Base-by-base conservation (phyloP, 2,113 vertebrate species). In the Pseudois nayaur region DNA sequence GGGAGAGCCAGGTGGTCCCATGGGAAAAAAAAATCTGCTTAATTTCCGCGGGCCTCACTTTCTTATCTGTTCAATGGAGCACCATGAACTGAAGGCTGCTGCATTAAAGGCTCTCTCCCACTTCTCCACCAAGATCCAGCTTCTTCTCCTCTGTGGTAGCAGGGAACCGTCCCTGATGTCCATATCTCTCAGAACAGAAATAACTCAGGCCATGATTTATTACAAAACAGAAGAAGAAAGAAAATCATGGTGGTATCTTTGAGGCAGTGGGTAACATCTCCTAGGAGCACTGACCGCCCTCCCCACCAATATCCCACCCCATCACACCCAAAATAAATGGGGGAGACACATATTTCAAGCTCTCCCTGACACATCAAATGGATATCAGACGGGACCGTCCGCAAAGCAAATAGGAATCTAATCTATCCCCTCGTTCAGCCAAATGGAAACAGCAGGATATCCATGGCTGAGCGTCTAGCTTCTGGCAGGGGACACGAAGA, bases 331-430 rank as follows among this genome's bases (percentile, higher is more conserved):
- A 97, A 98, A 97, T 97, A 98, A 98, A 96, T 91, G 96, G 54
- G 76, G 96, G 8, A 98, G 97, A 97, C 98, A 90, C 90, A 89
- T 98, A 98, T 98, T 96, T 98, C 52, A 6, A 29, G 96, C 97
- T 96, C 90, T 97, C 95, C 83, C 60, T 97, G 98, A 98, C 98
- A 96, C 57, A 67, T 86, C 98, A 98, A 98, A 98, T 97, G 97
- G 97, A 94, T 98, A 97, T 98, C 98, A 94, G 94, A 98, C 96
- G 64, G 98, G 96, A 97, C 92, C 96, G n/a, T 97, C 98, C 92
- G 43, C 94, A 98, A 86, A 98, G 98, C 98, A 98, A 98, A 98
- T 97, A 96, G 98, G 97, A 98, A 98, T 98, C 97, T 98, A 98
- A 99, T 98, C 98, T 98, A 97, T 94, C 33, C 97, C 97, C 98